Evolutionary conservation across 2,113 vertebrate genomes (phyloP).

Genomic region (Xiphophorus couchianus): DNA sequence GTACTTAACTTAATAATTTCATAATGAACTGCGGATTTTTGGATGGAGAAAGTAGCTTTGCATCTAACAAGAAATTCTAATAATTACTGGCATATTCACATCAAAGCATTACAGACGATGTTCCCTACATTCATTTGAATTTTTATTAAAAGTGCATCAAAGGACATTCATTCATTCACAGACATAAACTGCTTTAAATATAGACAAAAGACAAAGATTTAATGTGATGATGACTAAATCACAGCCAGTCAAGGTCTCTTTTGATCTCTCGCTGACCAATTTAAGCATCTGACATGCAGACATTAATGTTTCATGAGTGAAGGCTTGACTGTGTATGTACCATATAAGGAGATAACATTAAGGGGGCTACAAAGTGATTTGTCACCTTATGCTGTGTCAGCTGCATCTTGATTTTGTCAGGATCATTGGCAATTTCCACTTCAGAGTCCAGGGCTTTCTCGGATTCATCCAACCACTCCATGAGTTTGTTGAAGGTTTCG

Average conservation of each 20-base stretch:
- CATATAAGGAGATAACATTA: not conserved
- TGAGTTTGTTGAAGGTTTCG: conserved; percentile 96
- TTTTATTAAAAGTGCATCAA: not conserved
- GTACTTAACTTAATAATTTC: not conserved
- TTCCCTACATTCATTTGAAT: not conserved
- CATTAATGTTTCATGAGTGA: conserved; percentile 14
- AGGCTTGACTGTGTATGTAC: not conserved
- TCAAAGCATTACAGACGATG: not conserved
- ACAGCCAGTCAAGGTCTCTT: not conserved
- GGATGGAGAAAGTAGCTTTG: not conserved
- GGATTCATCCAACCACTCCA: conserved; percentile 96
- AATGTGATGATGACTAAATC: not conserved
- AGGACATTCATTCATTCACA: not conserved
- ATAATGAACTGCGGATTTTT: not conserved
- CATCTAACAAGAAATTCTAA: not conserved
- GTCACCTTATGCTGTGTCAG: conserved; percentile 93
- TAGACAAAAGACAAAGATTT: not conserved
- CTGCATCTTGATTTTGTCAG: conserved; percentile 95
- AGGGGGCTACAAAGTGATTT: not conserved
- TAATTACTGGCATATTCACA: not conserved
- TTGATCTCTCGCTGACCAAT: not conserved
- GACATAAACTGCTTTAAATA: not conserved
- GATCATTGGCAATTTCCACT: conserved; percentile 97
- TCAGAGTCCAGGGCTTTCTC: conserved; percentile 92
- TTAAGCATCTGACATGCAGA: not conserved